Evolutionary conservation across 1,140 invertebrate species (phyloP).

Genomic region (Papilio aristodemus): DNA sequence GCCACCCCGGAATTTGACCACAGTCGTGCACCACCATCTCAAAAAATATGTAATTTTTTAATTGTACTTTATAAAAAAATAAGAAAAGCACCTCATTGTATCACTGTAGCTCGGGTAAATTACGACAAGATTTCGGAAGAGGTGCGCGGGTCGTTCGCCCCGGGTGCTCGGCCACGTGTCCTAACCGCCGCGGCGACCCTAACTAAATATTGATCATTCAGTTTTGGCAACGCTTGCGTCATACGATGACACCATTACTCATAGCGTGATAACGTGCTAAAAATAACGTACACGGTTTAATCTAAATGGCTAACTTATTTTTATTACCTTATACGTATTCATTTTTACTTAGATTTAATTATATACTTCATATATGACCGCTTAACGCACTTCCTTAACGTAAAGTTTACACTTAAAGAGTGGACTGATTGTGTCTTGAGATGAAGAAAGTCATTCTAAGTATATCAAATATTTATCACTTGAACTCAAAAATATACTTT

Average conservation of each 20-base stretch:
- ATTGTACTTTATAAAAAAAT: background rate
- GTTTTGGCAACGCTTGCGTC: constrained; percentile 7
- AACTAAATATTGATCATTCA: background rate
- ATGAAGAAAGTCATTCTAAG: too few relatives aligned
- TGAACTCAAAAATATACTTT: too few relatives aligned
- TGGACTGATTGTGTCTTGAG: too few relatives aligned
- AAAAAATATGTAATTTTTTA: too few relatives aligned
- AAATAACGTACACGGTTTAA: background rate
- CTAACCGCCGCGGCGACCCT: background rate
- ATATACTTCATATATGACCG: too few relatives aligned
- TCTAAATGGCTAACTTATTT: background rate
- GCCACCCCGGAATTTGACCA: too few relatives aligned
- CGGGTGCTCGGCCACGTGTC: background rate
- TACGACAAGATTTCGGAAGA: background rate
- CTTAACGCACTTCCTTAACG: too few relatives aligned
- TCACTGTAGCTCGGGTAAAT: background rate
- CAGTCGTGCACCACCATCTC: too few relatives aligned
- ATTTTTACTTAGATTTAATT: too few relatives aligned
- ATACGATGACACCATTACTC: background rate
- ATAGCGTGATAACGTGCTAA: constrained; percentile 8
- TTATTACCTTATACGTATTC: background rate
- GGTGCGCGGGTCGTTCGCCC: background rate
- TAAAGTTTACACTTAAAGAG: too few relatives aligned
- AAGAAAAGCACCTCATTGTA: background rate
- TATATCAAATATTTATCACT: too few relatives aligned